Percentiles rank a stretch among this genome's conserved stretches.
Evolutionary conservation across 1,140 invertebrate genomes (phyloP).

Genomic region (Drosophila sulfurigaster): DNA sequence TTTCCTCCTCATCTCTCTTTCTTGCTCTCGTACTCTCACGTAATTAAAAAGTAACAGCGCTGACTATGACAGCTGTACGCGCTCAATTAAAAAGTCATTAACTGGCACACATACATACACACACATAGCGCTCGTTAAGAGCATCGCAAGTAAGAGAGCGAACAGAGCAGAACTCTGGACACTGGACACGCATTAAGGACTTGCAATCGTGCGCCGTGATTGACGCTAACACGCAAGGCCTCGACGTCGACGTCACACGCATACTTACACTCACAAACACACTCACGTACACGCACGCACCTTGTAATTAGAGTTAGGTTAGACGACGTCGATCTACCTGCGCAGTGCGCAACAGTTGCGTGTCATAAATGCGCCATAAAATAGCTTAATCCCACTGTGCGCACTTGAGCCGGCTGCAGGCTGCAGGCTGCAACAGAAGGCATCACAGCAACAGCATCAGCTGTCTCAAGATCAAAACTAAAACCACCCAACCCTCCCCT

Average conservation of each 20-base stretch:
- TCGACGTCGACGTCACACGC: conserved; percentile 12
- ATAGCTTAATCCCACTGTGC: conserved; percentile 59
- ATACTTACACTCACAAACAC: conserved; percentile 8
- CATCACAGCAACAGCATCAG: conserved; percentile 56
- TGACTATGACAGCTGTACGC: conserved; percentile 73
- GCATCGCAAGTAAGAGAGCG: conserved; percentile 4
- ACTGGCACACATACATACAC: conserved; percentile 50
- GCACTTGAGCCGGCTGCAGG: conserved; percentile 47
- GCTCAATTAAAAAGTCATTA: conserved; percentile 83
- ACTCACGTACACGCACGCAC: conserved; percentile 14
- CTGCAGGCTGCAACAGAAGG: conserved; percentile 51
- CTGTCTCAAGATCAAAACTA: conserved; percentile 44
- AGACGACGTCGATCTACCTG: conserved; percentile 48
- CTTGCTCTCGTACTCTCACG: conserved; percentile 22
- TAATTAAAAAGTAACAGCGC: conserved; percentile 76
- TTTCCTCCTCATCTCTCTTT: conserved; percentile 10
- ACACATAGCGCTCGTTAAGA: conserved; percentile 3
- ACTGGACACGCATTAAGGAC: conserved; percentile 46
- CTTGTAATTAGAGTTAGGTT: conserved; percentile 62
- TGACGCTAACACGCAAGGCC: conserved; percentile 72
- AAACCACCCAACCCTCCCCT: conserved; percentile 6
- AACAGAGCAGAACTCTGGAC: conserved; percentile 1
- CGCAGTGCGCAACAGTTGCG: conserved; percentile 56
- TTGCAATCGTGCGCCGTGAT: conserved; percentile 57
- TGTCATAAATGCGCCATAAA: conserved; percentile 74